A percentile compares a stretch with the other conserved stretches of the same genome.
Conservation (phyloP, 2,888 invertebrate species). For the Proisotoma minuta region DNA sequence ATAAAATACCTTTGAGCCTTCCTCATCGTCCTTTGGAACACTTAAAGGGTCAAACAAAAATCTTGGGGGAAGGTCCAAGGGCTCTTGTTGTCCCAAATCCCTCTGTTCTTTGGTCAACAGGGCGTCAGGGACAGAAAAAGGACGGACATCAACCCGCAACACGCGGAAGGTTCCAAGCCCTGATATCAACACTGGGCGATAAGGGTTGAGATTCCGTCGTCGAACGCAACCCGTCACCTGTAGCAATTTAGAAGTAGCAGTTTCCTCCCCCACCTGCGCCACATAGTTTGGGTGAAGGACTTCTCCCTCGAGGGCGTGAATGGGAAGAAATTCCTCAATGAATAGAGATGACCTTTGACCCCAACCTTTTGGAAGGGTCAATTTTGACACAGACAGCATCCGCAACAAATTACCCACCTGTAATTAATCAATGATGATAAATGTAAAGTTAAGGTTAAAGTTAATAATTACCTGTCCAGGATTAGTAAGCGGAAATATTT, state of each 20-base stretch:
- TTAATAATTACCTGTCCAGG: too few species aligned
- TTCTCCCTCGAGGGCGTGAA: constrained; percentile 16
- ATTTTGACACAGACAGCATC: constrained; percentile 41
- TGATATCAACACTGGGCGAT: constrained; percentile 82
- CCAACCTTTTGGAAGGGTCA: constrained; percentile 40
- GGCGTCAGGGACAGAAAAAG: constrained; percentile 55
- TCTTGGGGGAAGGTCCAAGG: constrained; percentile 24
- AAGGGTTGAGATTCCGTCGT: constrained; percentile 76
- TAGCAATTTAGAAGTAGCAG: constrained; percentile 50
- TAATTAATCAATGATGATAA: too few species aligned
- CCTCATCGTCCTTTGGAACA: constrained; percentile 72
- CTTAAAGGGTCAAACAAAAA: constrained; percentile 37
- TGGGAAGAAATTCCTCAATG: constrained; percentile 28
- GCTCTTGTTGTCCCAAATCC: constrained; percentile 46
- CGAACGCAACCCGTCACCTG: constrained; percentile 82
- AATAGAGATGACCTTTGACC: constrained; percentile 35
- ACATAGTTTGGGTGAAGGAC: constrained; percentile 25
- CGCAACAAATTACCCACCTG: constrained; percentile 39
- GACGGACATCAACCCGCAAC: constrained; percentile 59
- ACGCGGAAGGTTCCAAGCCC: constrained; percentile 93
- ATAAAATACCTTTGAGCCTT: constrained; percentile 53
- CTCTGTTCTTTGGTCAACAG: constrained; percentile 14
- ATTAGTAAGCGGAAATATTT: constrained; percentile 78
- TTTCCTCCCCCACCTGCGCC: background rate
- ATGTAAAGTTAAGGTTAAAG: too few species aligned